A percentile compares a stretch with the other conserved stretches of the same genome.
Evolutionary conservation across 2,888 invertebrate species (phyloP).

Genomic region (Orchestes rusci): DNA sequence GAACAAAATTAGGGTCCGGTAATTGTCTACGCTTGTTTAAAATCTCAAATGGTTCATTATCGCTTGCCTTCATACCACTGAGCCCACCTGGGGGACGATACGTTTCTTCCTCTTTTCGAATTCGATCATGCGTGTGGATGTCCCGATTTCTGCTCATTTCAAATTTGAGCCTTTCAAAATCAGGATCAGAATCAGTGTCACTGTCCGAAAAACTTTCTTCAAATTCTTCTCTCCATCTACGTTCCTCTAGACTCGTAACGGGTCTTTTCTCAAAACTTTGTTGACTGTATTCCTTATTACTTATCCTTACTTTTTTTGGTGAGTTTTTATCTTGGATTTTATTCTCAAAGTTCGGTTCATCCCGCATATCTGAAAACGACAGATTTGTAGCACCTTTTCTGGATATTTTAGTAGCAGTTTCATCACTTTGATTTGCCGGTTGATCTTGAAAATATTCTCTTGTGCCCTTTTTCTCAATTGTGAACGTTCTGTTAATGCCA

Average conservation of each 20-base stretch:
- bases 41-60: constrained; percentile 53
- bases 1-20: constrained; percentile 63
- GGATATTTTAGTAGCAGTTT: constrained; percentile 14
- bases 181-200: constrained; percentile 37
- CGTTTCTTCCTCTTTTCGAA: constrained; percentile 54
- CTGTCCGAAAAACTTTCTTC: constrained; percentile 37
- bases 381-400: constrained; percentile 28
- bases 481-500: constrained; percentile 44
- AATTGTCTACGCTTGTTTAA: constrained; percentile 55
- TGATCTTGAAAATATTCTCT: constrained; percentile 42
- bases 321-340: constrained; percentile 14
- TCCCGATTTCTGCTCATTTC: constrained; percentile 12
- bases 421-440: constrained; percentile 28
- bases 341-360: constrained; percentile 35
- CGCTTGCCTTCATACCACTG: constrained; percentile 42
- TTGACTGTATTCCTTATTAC: constrained; percentile 30
- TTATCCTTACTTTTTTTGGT: constrained; percentile 37
- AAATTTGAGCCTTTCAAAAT: constrained; percentile 34
- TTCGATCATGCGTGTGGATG: constrained; percentile 24
- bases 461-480: constrained; percentile 46
- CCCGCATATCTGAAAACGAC: constrained; percentile 27
- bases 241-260: constrained; percentile 37
- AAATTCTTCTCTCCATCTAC: constrained; percentile 45
- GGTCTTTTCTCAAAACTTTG: constrained; percentile 32
- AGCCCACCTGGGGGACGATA: constrained; percentile 55